Percentiles rank a stretch among this genome's conserved stretches.
These are phyloP conservation scores for Anguilla rostrata DNA, from an alignment of 2,113 vertebrate genomes.

Conservation along the genomic window DNA sequence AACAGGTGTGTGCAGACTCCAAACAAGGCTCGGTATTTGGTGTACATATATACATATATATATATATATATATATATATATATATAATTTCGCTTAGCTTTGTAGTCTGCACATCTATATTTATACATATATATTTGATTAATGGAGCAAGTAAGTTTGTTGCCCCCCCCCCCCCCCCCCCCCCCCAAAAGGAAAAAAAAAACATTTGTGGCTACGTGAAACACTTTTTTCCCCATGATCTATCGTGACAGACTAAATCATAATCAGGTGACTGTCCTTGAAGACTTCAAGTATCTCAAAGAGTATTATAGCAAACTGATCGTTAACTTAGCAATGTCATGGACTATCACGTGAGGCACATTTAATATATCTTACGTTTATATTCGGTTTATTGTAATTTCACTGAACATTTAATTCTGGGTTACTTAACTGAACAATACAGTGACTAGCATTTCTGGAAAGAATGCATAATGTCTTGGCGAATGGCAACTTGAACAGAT, in stretches of 20 bases:
- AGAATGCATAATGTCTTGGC: constrained; percentile 2
- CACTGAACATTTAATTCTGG: background rate
- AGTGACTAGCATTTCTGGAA: background rate
- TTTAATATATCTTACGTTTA: background rate
- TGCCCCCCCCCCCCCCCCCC: background rate
- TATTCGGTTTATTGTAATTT: background rate
- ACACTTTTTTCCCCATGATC: background rate
- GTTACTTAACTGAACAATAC: background rate
- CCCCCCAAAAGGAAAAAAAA: too few relatives aligned
- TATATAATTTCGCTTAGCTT: background rate
- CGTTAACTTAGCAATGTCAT: background rate
- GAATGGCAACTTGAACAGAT: background rate
- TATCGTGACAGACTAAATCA: background rate
- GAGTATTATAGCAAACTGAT: background rate
- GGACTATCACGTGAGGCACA: background rate
- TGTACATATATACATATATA: too few relatives aligned
- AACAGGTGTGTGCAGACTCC: background rate
- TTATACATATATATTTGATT: too few relatives aligned
- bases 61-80: background rate
- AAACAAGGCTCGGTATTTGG: background rate
- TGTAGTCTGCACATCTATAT: background rate
- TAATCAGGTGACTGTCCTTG: background rate
- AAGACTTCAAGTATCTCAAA: background rate
- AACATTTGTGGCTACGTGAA: background rate
- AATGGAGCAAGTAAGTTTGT: background rate